Evolutionary conservation across 2,113 vertebrate genomes (phyloP).

Genomic region (Okapia johnstoni): DNA sequence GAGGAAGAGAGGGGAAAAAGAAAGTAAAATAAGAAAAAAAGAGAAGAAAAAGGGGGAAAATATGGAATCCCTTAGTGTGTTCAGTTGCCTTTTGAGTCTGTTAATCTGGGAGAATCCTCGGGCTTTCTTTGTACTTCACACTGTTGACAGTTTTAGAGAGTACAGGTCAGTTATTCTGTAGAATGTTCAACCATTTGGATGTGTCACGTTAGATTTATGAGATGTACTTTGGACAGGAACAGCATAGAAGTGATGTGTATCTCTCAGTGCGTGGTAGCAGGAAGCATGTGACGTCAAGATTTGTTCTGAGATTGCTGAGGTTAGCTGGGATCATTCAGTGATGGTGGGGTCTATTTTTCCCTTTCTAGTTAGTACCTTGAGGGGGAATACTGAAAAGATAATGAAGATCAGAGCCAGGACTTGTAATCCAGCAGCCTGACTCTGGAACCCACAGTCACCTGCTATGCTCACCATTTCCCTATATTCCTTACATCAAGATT

Average conservation of each 20-base stretch:
- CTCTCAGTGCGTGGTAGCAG: accelerated
- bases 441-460: neutral
- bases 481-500: neutral
- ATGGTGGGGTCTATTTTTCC: neutral
- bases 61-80: accelerated
- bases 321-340: neutral
- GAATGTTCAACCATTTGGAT: neutral
- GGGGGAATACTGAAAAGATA: neutral
- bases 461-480: neutral
- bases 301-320: too few species aligned
- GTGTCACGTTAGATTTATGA: accelerated
- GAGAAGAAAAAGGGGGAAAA: neutral
- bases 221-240: neutral
- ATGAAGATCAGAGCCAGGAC: neutral
- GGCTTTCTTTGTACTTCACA: neutral
- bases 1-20: too few species aligned
- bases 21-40: neutral
- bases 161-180: neutral
- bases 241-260: neutral
- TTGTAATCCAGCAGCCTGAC: neutral
- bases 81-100: neutral
- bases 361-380: neutral
- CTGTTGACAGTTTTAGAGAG: neutral
- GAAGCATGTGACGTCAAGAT: neutral
- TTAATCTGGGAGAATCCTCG: neutral